phyloP scores from a whole-genome alignment of 2,113 vertebrate species.

The Aldabrachelys gigantea region DNA sequence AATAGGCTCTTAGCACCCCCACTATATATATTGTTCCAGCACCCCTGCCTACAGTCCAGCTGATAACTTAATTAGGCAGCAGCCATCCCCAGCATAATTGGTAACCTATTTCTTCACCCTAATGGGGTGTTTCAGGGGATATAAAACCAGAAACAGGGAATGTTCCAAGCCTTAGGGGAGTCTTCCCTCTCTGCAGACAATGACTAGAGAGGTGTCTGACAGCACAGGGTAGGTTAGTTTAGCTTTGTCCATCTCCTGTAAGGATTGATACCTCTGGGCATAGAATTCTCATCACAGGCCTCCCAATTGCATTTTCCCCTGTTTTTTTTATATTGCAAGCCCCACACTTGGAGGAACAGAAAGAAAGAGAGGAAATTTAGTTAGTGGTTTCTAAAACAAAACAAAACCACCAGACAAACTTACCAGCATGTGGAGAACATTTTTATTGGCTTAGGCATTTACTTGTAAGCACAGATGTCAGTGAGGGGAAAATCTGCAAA shows the following conservation, averaged over 20 bases:
- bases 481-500: background rate
- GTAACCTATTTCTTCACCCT: background rate
- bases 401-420: background rate
- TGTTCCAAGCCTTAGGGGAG: background rate
- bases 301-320: background rate
- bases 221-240: background rate
- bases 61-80: background rate
- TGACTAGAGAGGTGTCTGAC: background rate
- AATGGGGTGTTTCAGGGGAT: background rate
- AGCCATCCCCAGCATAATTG: background rate
- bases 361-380: background rate
- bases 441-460: conserved; percentile 6
- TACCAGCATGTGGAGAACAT: background rate
- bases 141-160: background rate
- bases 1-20: too few relatives aligned
- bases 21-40: too few relatives aligned
- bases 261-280: background rate
- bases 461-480: background rate
- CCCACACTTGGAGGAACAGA: background rate
- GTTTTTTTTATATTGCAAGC: background rate
- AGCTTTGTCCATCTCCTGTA: background rate
- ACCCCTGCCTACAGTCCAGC: background rate
- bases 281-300: background rate
- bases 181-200: background rate
- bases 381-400: conserved; percentile 41